Conservation (phyloP, 2,888 invertebrate genomes). For the Parapristionchus giblindavisi region DNA sequence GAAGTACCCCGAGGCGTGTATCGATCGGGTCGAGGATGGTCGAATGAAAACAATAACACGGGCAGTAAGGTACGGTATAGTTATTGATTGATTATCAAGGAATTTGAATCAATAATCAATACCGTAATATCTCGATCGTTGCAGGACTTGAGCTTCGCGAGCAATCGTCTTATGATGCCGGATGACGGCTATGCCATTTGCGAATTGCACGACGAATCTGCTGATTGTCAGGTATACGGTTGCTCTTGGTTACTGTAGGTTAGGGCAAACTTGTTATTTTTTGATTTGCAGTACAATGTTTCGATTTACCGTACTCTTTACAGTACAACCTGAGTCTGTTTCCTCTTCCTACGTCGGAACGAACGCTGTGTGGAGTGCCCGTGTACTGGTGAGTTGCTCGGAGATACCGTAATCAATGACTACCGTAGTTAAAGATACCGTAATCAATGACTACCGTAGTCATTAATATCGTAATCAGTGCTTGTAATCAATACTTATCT, state of each 20-base stretch:
- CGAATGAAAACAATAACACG: slow-evolving; percentile 13
- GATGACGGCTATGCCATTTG: slow-evolving; percentile 31
- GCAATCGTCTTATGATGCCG: slow-evolving; percentile 10
- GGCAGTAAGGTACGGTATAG: slow-evolving; percentile 23
- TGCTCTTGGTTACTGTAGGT: background rate
- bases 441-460: no score
- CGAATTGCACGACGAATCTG: slow-evolving; percentile 34
- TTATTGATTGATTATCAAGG: background rate
- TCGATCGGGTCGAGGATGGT: slow-evolving; percentile 29
- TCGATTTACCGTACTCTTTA: background rate
- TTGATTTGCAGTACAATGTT: slow-evolving; percentile 31
- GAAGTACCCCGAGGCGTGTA: slow-evolving; percentile 34
- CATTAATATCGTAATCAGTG: background rate
- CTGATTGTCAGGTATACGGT: slow-evolving; percentile 19
- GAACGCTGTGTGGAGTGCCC: slow-evolving; percentile 28
- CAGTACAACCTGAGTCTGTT: slow-evolving; percentile 37
- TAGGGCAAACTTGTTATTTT: background rate
- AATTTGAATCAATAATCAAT: background rate
- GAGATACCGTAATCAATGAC: no score
- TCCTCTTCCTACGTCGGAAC: slow-evolving; percentile 22
- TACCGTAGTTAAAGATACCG: no score
- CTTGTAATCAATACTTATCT: background rate
- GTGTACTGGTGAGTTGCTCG: slow-evolving; percentile 21
- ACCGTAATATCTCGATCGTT: no score
- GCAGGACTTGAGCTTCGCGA: slow-evolving; percentile 31